These are phyloP conservation scores for Brachystomella parvula DNA, from an alignment of 1,140 invertebrate genomes.

Conservation along the genomic window DNA sequence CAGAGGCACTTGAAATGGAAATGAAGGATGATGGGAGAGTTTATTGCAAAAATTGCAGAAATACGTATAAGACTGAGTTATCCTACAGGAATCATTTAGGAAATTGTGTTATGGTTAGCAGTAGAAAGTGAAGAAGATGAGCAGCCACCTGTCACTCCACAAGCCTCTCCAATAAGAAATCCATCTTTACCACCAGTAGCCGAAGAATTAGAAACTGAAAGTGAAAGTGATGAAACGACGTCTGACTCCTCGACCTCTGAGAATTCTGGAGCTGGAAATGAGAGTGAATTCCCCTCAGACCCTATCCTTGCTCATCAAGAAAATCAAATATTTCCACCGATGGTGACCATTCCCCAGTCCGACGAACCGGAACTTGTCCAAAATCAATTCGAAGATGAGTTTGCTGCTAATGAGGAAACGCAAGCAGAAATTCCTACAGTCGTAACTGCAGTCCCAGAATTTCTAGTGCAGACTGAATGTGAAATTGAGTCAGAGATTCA, in stretches of 20 bases:
- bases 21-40: background rate
- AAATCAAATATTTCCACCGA: background rate
- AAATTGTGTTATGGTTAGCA: conserved; percentile 54
- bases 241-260: background rate
- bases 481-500: conserved; percentile 4
- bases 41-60: conserved; percentile 59
- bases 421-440: background rate
- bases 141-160: conserved; percentile 20
- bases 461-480: background rate
- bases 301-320: too few species aligned
- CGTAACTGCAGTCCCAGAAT: background rate
- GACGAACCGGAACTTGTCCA: background rate
- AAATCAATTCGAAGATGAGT: background rate
- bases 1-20: conserved; percentile 42
- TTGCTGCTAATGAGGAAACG: conserved; percentile 8
- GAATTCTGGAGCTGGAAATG: background rate
- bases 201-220: background rate
- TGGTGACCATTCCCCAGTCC: background rate
- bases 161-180: background rate
- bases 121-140: conserved; percentile 50
- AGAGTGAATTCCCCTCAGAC: background rate
- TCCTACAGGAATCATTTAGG: conserved; percentile 75
- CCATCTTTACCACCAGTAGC: background rate
- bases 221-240: background rate
- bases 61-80: conserved; percentile 76